Percentiles rank a stretch among this genome's conserved stretches.
Conservation (phyloP, 2,797 vertebrate species). For the Salmo trutta region DNA sequence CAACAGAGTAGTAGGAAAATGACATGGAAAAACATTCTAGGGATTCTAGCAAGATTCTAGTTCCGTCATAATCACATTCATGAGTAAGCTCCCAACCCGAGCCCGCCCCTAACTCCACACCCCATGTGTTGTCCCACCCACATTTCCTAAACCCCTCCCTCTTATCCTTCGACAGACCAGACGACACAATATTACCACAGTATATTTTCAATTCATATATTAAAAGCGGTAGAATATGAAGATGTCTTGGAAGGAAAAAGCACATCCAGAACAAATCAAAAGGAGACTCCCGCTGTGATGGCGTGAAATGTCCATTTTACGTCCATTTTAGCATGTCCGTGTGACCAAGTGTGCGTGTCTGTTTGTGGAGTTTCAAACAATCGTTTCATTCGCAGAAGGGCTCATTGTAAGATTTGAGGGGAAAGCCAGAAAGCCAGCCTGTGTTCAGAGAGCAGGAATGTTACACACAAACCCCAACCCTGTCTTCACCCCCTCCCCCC, state of each 20-base stretch:
- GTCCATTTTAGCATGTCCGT: neutral
- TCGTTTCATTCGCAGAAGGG: constrained; percentile 43
- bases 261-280: constrained; percentile 35
- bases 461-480: constrained; percentile 34
- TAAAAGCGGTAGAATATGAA: constrained; percentile 65
- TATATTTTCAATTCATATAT: constrained; percentile 53
- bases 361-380: constrained; percentile 22
- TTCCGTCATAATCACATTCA: constrained; percentile 68
- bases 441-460: constrained; percentile 59
- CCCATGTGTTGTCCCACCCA: constrained; percentile 24
- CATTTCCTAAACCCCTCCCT: constrained; percentile 15
- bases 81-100: constrained; percentile 43
- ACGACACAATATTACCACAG: constrained; percentile 59
- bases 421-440: constrained; percentile 11
- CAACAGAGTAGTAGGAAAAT: constrained; percentile 64
- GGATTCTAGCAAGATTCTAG: constrained; percentile 36
- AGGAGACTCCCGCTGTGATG: constrained; percentile 1
- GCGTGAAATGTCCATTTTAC: constrained; percentile 18
- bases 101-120: constrained; percentile 18
- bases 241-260: constrained; percentile 36
- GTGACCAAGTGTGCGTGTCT: constrained; percentile 15
- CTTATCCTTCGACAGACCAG: constrained; percentile 35
- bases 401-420: constrained; percentile 42
- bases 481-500: neutral
- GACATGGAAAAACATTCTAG: constrained; percentile 39